Base-by-base conservation (phyloP, 2,113 vertebrate species). In the Leptocoma aspasia region DNA sequence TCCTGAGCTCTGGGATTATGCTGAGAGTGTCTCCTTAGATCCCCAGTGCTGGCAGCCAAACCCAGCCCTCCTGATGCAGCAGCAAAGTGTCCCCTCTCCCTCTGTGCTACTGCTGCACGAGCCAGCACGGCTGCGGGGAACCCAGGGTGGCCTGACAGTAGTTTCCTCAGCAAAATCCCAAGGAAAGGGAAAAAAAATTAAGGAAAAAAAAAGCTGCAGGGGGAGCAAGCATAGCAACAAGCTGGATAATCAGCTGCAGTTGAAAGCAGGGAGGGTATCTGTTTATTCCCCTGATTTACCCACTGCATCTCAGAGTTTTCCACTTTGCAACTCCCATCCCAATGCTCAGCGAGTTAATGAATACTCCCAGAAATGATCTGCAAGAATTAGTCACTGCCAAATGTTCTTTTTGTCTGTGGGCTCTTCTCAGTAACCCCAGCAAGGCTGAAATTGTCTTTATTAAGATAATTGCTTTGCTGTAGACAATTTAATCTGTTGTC, bases 381-480 rank as follows among this genome's bases (percentile, higher is more conserved):
- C 78, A 78, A 68, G 68, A 89, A 68, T 19, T 23, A 82, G 20
- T 73, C 33, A 60, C 70, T 2, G 12, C 88, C 86, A 82, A 90
- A 95, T 1, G 2, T 23, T 72, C 72, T 65, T 65, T 21, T 73
- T 87, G 65, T 88, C 76, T 73, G 71, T 71, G 39, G 83, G 57
- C 8, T 82, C 72, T 90, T 90, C 90, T 75, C 82, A 94, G 68
- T 89, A 87, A 75, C 47, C 60, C 64, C 93, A 72, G 63, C n/a
- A 89, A 96, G 96, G 94, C 53, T 52, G 71, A 93, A 96, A 89
- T 88, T 60, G 85, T 90, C 84, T 91, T 92, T 92, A 85, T 80
- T 77, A 86, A 97, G 78, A 86, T 68, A 94, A 97, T 83, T 93
- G 77, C 77, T 59, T 94, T 2, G 14, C 94, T 95, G 69, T 45